A percentile compares a stretch with the other conserved stretches of the same genome.
Conservation (phyloP, 2,113 vertebrate genomes). For the Python bivittatus region DNA sequence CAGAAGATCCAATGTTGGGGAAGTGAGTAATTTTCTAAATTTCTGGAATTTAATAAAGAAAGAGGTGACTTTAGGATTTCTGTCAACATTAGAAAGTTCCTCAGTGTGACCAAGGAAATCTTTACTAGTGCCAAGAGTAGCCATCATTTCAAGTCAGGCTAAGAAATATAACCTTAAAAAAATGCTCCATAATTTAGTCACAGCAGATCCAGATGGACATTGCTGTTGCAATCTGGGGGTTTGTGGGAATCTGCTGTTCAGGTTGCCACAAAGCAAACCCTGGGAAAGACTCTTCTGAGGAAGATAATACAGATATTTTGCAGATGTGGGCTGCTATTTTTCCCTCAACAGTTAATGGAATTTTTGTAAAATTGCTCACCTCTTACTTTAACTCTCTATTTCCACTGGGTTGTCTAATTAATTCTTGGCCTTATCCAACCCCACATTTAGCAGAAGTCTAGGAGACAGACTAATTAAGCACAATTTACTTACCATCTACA, state of each 20-base stretch:
- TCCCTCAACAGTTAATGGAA: neutral
- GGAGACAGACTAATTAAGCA: neutral
- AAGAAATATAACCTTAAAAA: neutral
- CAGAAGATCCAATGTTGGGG: neutral
- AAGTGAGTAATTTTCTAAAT: neutral
- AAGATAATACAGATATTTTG: neutral
- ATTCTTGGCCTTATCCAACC: neutral
- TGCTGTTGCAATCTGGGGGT: neutral
- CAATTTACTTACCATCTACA: neutral
- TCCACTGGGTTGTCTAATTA: neutral
- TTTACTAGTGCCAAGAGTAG: neutral
- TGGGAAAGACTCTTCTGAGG: neutral
- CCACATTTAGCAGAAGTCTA: neutral
- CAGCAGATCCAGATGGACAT: neutral
- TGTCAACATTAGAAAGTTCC: neutral
- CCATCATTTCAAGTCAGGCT: neutral
- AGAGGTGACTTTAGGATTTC: neutral
- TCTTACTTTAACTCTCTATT: neutral
- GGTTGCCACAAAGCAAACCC: neutral
- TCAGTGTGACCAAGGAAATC: neutral
- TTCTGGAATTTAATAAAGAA: neutral
- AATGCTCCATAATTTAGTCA: neutral
- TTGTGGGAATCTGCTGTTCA: neutral
- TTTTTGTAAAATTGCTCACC: neutral
- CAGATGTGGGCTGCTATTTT: neutral